phyloP scores from a whole-genome alignment of 2,797 vertebrate genomes.

The Alosa sapidissima region DNA sequence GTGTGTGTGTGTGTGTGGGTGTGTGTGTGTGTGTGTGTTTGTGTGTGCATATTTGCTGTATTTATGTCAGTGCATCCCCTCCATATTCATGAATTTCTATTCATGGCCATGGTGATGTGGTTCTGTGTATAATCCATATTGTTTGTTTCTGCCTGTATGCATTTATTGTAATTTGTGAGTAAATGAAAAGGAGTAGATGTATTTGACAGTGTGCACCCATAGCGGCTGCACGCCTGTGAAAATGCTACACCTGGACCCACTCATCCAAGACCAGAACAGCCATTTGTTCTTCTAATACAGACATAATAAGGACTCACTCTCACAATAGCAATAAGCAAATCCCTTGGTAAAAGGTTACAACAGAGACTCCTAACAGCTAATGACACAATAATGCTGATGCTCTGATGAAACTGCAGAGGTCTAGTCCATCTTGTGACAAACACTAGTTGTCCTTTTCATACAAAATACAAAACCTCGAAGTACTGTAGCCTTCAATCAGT shows the following conservation, averaged over 20 bases:
- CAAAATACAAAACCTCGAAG: not conserved
- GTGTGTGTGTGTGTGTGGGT: not conserved
- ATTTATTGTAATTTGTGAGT: not conserved
- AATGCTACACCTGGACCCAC: not conserved
- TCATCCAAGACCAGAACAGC: not conserved
- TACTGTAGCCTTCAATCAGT: not conserved
- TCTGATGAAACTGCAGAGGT: not conserved
- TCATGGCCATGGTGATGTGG: not conserved
- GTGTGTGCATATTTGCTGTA: not conserved
- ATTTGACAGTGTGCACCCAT: not conserved
- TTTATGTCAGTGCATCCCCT: not conserved
- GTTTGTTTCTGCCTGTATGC: not conserved
- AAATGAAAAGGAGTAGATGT: not conserved
- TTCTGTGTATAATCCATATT: not conserved
- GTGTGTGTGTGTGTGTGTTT: not conserved
- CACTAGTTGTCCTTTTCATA: not conserved
- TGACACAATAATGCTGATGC: not conserved
- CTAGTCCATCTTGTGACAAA: not conserved
- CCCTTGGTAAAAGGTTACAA: not conserved
- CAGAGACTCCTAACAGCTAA: not conserved
- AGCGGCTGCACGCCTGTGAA: not conserved
- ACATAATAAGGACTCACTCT: not conserved
- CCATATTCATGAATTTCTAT: not conserved
- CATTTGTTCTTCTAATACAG: not conserved
- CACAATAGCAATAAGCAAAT: not conserved